Evolutionary conservation across 2,113 vertebrate genomes (phyloP).

Genomic region (Alosa alosa): DNA sequence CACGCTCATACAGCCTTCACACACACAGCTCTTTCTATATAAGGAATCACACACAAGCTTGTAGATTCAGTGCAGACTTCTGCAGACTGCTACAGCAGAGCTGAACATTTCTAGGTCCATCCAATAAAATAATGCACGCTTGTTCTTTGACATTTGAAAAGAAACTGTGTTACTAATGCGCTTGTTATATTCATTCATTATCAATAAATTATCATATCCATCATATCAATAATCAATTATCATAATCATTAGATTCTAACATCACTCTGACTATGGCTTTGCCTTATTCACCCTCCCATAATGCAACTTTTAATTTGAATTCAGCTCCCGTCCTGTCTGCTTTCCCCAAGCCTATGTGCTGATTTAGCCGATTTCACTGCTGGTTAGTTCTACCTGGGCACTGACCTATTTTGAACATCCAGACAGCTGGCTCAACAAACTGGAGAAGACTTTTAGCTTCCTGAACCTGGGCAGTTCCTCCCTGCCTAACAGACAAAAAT

Average conservation of each 20-base stretch:
- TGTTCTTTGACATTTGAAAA: too few species aligned
- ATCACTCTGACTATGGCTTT: background rate
- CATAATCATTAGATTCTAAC: too few species aligned
- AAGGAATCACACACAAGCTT: background rate
- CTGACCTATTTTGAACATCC: background rate
- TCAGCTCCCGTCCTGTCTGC: background rate
- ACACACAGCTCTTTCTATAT: background rate
- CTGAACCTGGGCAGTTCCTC: background rate
- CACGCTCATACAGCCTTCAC: background rate
- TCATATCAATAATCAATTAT: too few species aligned
- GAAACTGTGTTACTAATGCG: too few species aligned
- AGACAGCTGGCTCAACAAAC: background rate
- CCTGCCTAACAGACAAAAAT: background rate
- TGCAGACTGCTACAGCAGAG: too few species aligned
- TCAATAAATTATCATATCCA: too few species aligned
- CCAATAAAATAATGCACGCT: too few species aligned
- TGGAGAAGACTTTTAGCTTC: background rate
- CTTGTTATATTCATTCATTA: too few species aligned
- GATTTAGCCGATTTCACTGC: background rate
- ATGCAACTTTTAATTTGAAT: background rate
- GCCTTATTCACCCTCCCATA: background rate
- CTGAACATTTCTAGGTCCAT: too few species aligned
- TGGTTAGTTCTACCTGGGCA: background rate
- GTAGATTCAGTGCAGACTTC: background rate
- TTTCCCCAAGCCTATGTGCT: background rate